phyloP scores from a whole-genome alignment of 2,797 vertebrate genomes.

The Sebastes minor region DNA sequence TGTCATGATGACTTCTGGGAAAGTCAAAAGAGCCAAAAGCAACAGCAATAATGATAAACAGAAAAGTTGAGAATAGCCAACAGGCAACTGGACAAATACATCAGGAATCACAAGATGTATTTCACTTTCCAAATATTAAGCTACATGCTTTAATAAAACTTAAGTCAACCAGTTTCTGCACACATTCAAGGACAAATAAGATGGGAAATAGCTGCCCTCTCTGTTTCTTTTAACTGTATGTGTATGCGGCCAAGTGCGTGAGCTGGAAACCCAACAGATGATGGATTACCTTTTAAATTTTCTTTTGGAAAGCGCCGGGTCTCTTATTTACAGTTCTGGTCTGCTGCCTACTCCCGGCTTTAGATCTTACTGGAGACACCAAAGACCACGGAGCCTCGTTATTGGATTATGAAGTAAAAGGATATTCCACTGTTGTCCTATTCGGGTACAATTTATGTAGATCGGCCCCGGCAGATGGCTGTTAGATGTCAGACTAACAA shows the following conservation, averaged over 20 bases:
- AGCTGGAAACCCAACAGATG: slow-evolving; percentile 48
- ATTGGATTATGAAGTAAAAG: slow-evolving; percentile 71
- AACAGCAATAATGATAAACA: background rate
- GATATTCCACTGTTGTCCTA: slow-evolving; percentile 59
- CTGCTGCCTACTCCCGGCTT: slow-evolving; percentile 39
- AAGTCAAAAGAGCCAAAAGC: background rate
- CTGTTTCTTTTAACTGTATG: slow-evolving; percentile 2
- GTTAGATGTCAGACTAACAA: slow-evolving; percentile 56
- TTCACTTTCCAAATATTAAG: background rate
- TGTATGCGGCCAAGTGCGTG: slow-evolving; percentile 11
- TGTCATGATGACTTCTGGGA: background rate
- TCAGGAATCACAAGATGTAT: background rate
- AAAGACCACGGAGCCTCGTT: slow-evolving; percentile 43
- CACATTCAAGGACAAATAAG: slow-evolving; percentile 5
- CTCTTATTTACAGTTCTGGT: slow-evolving; percentile 66
- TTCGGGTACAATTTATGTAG: slow-evolving; percentile 46
- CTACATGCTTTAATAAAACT: background rate
- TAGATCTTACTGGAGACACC: slow-evolving; percentile 55
- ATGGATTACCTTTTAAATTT: slow-evolving; percentile 43
- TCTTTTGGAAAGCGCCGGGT: slow-evolving; percentile 25
- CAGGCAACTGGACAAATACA: background rate
- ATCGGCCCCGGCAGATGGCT: slow-evolving; percentile 60
- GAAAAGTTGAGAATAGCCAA: background rate
- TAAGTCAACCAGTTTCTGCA: background rate
- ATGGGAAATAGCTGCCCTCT: background rate